Evolutionary conservation across 2,888 invertebrate species (phyloP), one percentile per base, ranked within the genome.

Genomic region (Octonoba sinensis): DNA sequence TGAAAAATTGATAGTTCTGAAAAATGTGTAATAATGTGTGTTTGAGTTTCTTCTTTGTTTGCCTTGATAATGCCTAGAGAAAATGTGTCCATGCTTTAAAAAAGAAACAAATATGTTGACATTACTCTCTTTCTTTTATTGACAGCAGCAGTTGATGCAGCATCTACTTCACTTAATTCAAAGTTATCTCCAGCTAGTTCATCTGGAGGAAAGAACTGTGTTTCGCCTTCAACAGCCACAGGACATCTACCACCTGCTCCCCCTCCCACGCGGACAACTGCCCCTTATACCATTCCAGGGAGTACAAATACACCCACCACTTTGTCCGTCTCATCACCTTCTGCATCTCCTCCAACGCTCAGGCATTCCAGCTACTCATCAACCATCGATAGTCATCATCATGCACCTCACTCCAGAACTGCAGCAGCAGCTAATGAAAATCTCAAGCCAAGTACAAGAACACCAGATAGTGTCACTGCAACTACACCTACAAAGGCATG

Each of bases 191-290:
- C 73, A 18, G 1, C 64, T 46, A 59, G 67, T 64, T 65, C 77
- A 73, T 16, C 57, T 20, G 49, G 47, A 51, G 64, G 65, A 18
- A 81, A 78, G 24, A 83, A 74, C 60, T 73, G 64, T 70, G 69
- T 76, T n/a, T 16, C 77, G 12, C 56, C 70, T 24, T 49, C 62
- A 8, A 54, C 66, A n/a, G 24, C 74, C 24, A 57, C 49, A 24
- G 49, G 73, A 59, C 62, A 73, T 22, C 22, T 71, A 95, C 95
- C 90, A 92, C 93, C 87, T 94, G 94, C 89, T 94, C 94, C 88
- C 94, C 94, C 90, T 94, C 94, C 90, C 92, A 94, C 87, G 93
- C 73, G 85, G 51, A 84, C 86, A 67, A 83, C 85, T 27, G 84
- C 85, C 47, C 85, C 85, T 13, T 84, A 84, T 27, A 66, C 75